Evolutionary conservation across 2,797 vertebrate genomes (phyloP), one percentile per base, ranked within the genome.

Genomic region (Chromobotia macracanthus): DNA sequence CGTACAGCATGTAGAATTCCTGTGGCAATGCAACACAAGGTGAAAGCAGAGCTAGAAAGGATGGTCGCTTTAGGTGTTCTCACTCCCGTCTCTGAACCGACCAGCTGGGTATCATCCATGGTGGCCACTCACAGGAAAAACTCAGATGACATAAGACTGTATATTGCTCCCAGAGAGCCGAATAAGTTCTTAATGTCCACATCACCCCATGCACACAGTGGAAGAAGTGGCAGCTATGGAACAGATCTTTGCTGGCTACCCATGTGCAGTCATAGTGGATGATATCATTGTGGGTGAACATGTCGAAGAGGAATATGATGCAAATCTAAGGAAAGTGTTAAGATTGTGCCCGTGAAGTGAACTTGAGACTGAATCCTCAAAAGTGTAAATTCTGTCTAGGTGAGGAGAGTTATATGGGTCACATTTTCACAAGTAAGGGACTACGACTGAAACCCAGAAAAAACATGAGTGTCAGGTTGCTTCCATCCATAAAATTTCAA

Each of bases 301-400:
- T 0, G 12, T n/a, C 1, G 12, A 66, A 2, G 1, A 46, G 18
- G 38, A 66, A 66, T 41, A 46, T 0, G 5, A 66, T 16, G 38
- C 5, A 46, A 23, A 46, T 15, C 13, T 66, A 7, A 46, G 12
- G 9, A 46, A 19, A 41, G 41, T 21, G 38, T 23, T 66, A 8
- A n/a, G n/a, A n/a, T n/a, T n/a, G n/a, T n/a, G n/a, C n/a, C n/a
- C n/a, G n/a, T n/a, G n/a, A 66, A 15, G 5, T 44, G 18, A 44
- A 44, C 4, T 46, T 66, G n/a, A n/a, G 5, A 64, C 50, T 15
- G 16, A n/a, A 15, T n/a, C 51, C 18, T 53, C 51, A 31, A 13
- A 78, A 72, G 41, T 80, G 80, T 25, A 78, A 46, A 35, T 81
- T 84, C 61, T 9, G 38, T 3, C 56, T 83, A 7, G 80, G 58